Evolutionary conservation across 2,113 vertebrate species (phyloP), one percentile per base, ranked within the genome.

Genomic region (Phyllostomus hastatus): DNA sequence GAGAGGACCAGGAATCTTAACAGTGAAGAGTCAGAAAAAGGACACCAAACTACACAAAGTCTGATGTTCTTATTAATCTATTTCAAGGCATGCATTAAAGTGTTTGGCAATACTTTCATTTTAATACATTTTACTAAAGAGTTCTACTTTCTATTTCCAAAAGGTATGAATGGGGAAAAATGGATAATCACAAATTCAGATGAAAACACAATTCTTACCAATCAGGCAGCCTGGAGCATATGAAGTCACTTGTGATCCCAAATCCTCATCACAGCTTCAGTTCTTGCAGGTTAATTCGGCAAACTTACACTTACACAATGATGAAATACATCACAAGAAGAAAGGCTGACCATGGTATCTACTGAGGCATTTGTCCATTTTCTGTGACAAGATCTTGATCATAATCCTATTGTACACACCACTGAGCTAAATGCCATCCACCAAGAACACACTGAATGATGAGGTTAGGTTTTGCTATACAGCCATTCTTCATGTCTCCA

Each of bases 81-180:
- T 28, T 91, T 80, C 31, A 75, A n/a, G 31, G 7, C 9, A 0
- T 2, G 14, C 14, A 11, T 87, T 78, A 22, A 88, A 78, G 4
- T 38, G 46, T 50, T 88, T 80, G 26, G 8, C 46, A 88, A 85
- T 41, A 64, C 8, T 59, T 93, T 41, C 7, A 76, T 80, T 64
- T 76, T 66, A 75, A 76, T 38, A 75, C 16, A 87, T 41, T 86
- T 91, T 64, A 86, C 82, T 38, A 73, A 81, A 54, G 4, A 24
- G n/a, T 61, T 92, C 41, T 92, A 54, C 35, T 66, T 92, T 94
- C 93, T 80, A 91, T 75, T 90, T 89, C 64, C 20, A 57, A 81
- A 86, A 82, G 11, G 43, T 91, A 22, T 16, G 87, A 28, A 35
- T 93, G n/a, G 31, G 24, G 4, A 14, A 4, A 67, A 76, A 17